phyloP scores from a whole-genome alignment of 2,113 vertebrate genomes.

The Odobenus rosmarus region DNA sequence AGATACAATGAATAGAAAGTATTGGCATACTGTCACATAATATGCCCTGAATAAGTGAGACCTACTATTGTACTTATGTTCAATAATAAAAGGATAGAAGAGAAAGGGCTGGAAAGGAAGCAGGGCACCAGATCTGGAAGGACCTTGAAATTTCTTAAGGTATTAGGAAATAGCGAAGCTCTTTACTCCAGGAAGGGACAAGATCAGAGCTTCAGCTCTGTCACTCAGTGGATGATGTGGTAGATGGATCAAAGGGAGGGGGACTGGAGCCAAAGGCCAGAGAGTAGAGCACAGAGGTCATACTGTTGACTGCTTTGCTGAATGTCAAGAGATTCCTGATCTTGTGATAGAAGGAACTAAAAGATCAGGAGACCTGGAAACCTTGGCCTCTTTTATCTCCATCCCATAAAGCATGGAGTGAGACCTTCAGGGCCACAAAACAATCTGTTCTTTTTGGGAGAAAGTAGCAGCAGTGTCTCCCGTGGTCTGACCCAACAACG shows the following conservation, averaged over 20 bases:
- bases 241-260: not conserved
- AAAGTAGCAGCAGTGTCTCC: not conserved
- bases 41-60: not conserved
- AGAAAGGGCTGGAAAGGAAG: not conserved
- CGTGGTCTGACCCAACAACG: constrained; percentile 34
- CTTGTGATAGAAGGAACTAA: not conserved
- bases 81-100: not conserved
- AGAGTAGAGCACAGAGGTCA: not conserved
- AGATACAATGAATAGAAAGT: not conserved
- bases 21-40: not conserved
- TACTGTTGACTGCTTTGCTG: not conserved
- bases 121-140: not conserved
- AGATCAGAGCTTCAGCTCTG: not conserved
- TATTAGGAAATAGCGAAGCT: not conserved
- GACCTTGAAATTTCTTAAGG: not conserved
- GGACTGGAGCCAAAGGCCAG: not conserved
- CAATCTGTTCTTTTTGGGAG: not conserved
- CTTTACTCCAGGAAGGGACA: not conserved
- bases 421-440: not conserved
- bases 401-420: not conserved
- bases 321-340: not conserved
- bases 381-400: not conserved
- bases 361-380: not conserved
- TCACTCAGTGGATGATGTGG: not conserved
- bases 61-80: not conserved